These are phyloP conservation scores for Rhingia campestris DNA, from an alignment of 2,888 invertebrate genomes.

Conservation along the genomic window DNA sequence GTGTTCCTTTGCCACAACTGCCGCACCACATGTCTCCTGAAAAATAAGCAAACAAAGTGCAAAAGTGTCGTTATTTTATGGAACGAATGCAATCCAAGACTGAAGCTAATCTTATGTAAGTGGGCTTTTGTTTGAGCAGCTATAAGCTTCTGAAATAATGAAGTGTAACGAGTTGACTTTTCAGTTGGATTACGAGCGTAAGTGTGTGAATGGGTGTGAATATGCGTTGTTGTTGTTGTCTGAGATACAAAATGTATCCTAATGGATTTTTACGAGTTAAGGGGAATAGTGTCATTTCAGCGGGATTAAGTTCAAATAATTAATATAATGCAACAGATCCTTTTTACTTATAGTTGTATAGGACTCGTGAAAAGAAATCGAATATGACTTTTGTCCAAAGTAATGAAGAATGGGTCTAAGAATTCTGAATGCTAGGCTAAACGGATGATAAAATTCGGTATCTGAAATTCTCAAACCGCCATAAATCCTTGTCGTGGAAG, in stretches of 20 bases:
- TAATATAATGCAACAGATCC: too few relatives aligned
- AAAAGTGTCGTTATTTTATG: slow-evolving; percentile 29
- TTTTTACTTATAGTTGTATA: too few relatives aligned
- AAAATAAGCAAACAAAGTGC: slow-evolving; percentile 54
- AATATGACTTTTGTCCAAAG: too few relatives aligned
- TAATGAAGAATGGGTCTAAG: too few relatives aligned
- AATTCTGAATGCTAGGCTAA: too few relatives aligned
- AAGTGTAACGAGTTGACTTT: slow-evolving; percentile 42
- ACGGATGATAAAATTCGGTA: too few relatives aligned
- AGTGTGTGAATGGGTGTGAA: neutral
- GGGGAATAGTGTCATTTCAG: too few relatives aligned
- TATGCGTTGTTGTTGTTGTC: neutral
- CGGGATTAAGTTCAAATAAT: too few relatives aligned
- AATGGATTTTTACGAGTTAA: neutral
- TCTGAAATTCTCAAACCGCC: too few relatives aligned
- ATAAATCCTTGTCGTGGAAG: too few relatives aligned
- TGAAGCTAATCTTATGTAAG: slow-evolving; percentile 54
- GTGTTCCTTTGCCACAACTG: slow-evolving; percentile 45
- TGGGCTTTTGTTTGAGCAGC: slow-evolving; percentile 51
- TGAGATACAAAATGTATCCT: neutral
- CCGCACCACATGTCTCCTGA: slow-evolving; percentile 44
- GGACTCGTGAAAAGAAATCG: too few relatives aligned
- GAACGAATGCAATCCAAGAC: slow-evolving; percentile 34
- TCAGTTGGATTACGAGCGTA: slow-evolving; percentile 53
- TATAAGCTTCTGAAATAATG: slow-evolving; percentile 32